Percentiles rank a stretch among this genome's conserved stretches.
These are phyloP conservation scores for Papilio protenor DNA, from an alignment of 2,888 invertebrate genomes.

Conservation along the genomic window DNA sequence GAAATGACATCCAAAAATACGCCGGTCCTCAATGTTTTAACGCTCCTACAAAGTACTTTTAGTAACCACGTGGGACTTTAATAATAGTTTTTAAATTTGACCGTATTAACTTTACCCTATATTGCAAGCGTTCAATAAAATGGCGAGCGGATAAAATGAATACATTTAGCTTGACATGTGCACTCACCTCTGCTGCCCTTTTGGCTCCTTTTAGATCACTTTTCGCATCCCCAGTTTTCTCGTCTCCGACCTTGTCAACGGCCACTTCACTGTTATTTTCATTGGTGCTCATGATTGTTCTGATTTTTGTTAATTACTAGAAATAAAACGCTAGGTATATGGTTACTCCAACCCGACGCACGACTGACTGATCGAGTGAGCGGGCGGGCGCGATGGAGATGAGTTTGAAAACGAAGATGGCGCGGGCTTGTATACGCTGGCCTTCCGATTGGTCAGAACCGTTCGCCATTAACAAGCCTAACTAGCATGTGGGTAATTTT, in stretches of 20 bases:
- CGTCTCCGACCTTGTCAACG: constrained; percentile 93
- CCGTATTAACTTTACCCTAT: constrained; percentile 50
- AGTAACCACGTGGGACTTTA: constrained; percentile 64
- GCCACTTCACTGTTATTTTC: constrained; percentile 94
- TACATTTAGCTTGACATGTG: constrained; percentile 79
- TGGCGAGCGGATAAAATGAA: constrained; percentile 81
- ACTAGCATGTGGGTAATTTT: constrained; percentile 69
- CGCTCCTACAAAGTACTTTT: constrained; percentile 51
- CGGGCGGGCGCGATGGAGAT: constrained; percentile 82
- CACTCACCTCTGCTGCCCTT: constrained; percentile 94
- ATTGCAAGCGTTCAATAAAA: constrained; percentile 77
- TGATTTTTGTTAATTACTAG: constrained; percentile 77
- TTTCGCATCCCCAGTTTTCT: constrained; percentile 88
- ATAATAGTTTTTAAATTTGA: constrained; percentile 11
- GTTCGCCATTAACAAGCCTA: constrained; percentile 72
- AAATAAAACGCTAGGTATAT: constrained; percentile 73
- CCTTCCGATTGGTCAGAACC: constrained; percentile 69
- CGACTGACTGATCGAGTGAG: constrained; percentile 87
- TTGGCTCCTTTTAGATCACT: constrained; percentile 94
- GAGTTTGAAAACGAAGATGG: constrained; percentile 93
- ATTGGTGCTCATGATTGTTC: constrained; percentile 84
- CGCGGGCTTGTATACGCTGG: constrained; percentile 84
- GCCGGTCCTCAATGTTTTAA: constrained; percentile 65
- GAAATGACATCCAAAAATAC: constrained; percentile 76
- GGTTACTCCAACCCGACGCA: constrained; percentile 86